Base-by-base conservation (phyloP, 1,140 invertebrate species). In the Achroia grisella region DNA sequence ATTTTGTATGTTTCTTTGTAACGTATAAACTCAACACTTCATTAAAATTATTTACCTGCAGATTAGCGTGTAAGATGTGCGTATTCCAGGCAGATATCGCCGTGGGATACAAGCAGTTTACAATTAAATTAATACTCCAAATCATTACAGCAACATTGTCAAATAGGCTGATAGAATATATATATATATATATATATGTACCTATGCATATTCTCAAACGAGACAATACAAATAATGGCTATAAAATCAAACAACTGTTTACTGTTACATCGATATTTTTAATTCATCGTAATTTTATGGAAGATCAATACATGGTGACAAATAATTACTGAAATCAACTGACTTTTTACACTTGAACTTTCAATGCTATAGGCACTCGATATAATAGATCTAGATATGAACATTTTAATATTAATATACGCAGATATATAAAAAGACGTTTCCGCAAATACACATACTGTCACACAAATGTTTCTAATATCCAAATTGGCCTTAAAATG, bases 261-360 rank as follows among this genome's bases (percentile, higher is more conserved):
- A 77, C 64, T 83, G 74, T 84, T 84, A 84, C 80, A 84, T 84
- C 80, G 63, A 84, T 84, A 84, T 75, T 78, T 77, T 84, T 80
- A 84, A 82, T 84, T 84, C 80, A 80, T 82, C 76, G 71, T 84
- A 84, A 84, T 84, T 78, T 84, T 84, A 84, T 84, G 80, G 78
- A 84, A 84, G 80, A 84, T 84, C 80, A 82, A 84, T 84, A 84
- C 73, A 84, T 78, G 78, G 73, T 82, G 80, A 84, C 76, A 81
- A 84, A 80, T 80, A 73, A 81, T 75, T 79, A 79, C 62, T 75
- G 77, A 81, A 85, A 78, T 78, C 62, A 78, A 76, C 75, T 77
- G 75, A 82, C 71, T 85, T 84, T 82, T 78, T 81, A 85, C 78
- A 85, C 57, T 82, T 80, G 69, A 84, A 82, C 61, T 56, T 69